Conservation (phyloP, 1,140 invertebrate species). For the Trigoniulus corallinus region DNA sequence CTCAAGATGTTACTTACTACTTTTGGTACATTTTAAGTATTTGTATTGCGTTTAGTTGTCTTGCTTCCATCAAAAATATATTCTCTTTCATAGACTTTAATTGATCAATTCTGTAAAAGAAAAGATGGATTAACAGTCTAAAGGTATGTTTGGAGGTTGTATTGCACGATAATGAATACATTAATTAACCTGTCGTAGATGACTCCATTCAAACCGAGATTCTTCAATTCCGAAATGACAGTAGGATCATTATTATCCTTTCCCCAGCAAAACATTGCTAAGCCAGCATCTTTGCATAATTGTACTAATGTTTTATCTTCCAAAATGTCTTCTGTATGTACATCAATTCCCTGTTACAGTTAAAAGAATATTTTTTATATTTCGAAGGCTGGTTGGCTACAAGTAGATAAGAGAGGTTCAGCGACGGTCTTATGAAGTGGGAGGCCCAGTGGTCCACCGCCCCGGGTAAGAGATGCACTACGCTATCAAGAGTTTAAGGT, state of each 20-base stretch:
- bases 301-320: conserved; percentile 61
- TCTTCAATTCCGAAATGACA: conserved; percentile 70
- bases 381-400: neutral
- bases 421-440: too few relatives aligned
- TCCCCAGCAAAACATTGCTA: conserved; percentile 90
- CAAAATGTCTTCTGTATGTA: conserved; percentile 79
- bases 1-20: too few relatives aligned
- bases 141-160: conserved; percentile 1
- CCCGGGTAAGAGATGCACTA: too few relatives aligned
- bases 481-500: too few relatives aligned
- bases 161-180: neutral
- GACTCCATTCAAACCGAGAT: conserved; percentile 73
- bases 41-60: too few relatives aligned
- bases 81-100: conserved; percentile 67
- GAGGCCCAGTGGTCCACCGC: too few relatives aligned
- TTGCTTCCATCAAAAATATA: conserved; percentile 61
- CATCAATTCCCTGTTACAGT: conserved; percentile 53
- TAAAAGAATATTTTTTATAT: neutral
- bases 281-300: conserved; percentile 49
- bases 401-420: neutral
- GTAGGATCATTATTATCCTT: conserved; percentile 80
- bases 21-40: too few relatives aligned
- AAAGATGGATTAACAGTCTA: conserved; percentile 1
- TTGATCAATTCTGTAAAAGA: conserved; percentile 44
- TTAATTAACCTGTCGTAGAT: conserved; percentile 69